These are phyloP conservation scores for Paratrypauchen microcephalus DNA, from an alignment of 2,797 vertebrate species.

Conservation along the genomic window DNA sequence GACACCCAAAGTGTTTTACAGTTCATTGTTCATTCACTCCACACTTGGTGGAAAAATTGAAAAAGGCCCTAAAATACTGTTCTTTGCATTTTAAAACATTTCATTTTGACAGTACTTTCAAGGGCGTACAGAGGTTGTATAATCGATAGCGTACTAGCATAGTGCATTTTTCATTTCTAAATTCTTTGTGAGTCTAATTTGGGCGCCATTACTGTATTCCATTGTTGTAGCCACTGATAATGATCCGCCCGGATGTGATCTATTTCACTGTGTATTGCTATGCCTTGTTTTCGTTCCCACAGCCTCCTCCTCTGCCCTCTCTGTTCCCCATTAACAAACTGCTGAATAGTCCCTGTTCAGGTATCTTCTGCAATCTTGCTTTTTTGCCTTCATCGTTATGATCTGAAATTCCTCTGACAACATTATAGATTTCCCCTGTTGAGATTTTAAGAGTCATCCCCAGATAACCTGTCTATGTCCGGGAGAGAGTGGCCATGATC, in stretches of 20 bases:
- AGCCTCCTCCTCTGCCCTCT: conserved; percentile 7
- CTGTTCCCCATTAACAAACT: conserved; percentile 44
- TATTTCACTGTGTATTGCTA: conserved; percentile 46
- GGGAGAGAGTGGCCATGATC: conserved; percentile 12
- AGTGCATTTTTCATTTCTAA: conserved; percentile 34
- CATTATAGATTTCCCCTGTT: conserved; percentile 18
- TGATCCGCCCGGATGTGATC: conserved; percentile 46
- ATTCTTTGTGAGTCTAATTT: conserved; percentile 52
- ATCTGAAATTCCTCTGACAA: conserved; percentile 26
- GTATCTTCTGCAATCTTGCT: conserved; percentile 24
- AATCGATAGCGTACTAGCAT: conserved; percentile 20
- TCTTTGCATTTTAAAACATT: not conserved
- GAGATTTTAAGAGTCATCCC: conserved; percentile 15
- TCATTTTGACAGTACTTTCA: not conserved
- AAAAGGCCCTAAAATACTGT: no score
- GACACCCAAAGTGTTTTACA: no score
- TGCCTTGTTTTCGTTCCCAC: conserved; percentile 10
- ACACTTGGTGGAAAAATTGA: no score
- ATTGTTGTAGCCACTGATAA: conserved; percentile 48
- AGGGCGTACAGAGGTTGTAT: conserved; percentile 4
- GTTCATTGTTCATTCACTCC: no score
- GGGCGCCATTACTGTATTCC: conserved; percentile 32
- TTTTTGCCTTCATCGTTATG: conserved; percentile 19
- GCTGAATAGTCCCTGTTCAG: conserved; percentile 26
- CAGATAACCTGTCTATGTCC: conserved; percentile 8